Evolutionary conservation across 2,888 invertebrate species (phyloP), one percentile per base, ranked within the genome.

Genomic region (Limnephilus rhombicus): DNA sequence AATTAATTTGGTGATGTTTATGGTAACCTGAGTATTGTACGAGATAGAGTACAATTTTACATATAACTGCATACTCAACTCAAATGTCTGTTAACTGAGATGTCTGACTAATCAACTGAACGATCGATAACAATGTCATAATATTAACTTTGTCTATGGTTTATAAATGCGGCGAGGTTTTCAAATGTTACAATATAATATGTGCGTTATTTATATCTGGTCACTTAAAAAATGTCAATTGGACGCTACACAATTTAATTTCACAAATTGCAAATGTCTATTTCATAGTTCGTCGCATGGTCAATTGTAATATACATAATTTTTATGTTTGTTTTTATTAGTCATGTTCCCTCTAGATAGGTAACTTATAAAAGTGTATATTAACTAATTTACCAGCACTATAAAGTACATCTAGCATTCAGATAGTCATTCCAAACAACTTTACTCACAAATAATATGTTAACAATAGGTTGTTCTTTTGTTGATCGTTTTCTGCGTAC

Each of bases 201-300:
- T 29, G 13, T 31, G 34, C 31, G 12, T 82, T 31, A 9, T 45
- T 41, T 3, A 41, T 24, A 29, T 85, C 85, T 85, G 85, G 85
- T 85, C 85, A 85, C 85, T 85, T 45, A 41, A 85, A 34, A 83
- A 85, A 85, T 41, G 85, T 85, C 85, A 85, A 85, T 85, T 85
- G 45, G 45, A 85, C 41, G 24, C 41, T 85, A 41, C n/a, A 37
- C 85, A 85, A 85, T 85, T n/a, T 85, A 31, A 37, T 41, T 85
- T 45, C 45, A 85, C 85, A 85, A 85, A 82, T 31, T 82, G 85
- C 41, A 85, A 68, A 68, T 15, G 53, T 85, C 41, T 85, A 85
- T 85, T 29, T 85, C 24, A 85, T n/a, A 41, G 41, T 85, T 45
- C 41, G 85, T 45, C 41, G 85, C 85, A 85, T 85, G n/a, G 85